Evolutionary conservation across 2,113 vertebrate genomes (phyloP).

Genomic region (Epinephelus moara): DNA sequence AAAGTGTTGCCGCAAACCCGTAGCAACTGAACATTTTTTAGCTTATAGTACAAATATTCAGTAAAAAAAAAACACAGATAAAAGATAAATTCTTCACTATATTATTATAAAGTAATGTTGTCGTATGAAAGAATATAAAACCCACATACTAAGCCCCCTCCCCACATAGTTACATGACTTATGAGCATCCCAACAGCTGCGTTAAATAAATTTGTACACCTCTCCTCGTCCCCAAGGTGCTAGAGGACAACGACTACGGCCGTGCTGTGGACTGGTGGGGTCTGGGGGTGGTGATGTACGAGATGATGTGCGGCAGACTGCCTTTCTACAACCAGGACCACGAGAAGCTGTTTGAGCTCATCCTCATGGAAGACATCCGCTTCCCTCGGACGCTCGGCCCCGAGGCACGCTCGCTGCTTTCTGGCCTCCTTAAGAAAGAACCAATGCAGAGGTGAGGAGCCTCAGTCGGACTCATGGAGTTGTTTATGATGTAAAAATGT

Average conservation of each 20-base stretch:
- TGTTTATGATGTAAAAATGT: background rate
- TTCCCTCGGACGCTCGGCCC: slow-evolving; percentile 91
- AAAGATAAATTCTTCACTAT: background rate
- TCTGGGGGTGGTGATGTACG: slow-evolving; percentile 95
- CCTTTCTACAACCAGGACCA: slow-evolving; percentile 98
- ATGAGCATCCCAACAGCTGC: background rate
- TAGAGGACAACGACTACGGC: slow-evolving; percentile 95
- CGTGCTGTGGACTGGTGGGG: slow-evolving; percentile 97
- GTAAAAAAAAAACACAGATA: background rate
- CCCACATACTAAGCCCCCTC: background rate
- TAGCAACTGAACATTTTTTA: background rate
- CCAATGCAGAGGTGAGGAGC: slow-evolving; percentile 89
- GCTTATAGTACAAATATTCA: background rate
- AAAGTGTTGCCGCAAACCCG: background rate
- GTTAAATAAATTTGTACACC: background rate
- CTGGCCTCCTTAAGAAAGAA: slow-evolving; percentile 93
- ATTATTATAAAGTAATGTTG: background rate
- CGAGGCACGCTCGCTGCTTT: slow-evolving; percentile 89
- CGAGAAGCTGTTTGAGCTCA: slow-evolving; percentile 95
- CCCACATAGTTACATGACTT: background rate
- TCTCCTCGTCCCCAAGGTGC: slow-evolving; percentile 82
- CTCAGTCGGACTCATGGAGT: background rate
- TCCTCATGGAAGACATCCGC: slow-evolving; percentile 95
- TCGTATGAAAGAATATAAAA: background rate
- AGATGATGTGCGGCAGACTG: slow-evolving; percentile 95